Evolutionary conservation across 92 coral and sea anemone genomes (phyloP).

Genomic region (Parazoanthus swiftii): DNA sequence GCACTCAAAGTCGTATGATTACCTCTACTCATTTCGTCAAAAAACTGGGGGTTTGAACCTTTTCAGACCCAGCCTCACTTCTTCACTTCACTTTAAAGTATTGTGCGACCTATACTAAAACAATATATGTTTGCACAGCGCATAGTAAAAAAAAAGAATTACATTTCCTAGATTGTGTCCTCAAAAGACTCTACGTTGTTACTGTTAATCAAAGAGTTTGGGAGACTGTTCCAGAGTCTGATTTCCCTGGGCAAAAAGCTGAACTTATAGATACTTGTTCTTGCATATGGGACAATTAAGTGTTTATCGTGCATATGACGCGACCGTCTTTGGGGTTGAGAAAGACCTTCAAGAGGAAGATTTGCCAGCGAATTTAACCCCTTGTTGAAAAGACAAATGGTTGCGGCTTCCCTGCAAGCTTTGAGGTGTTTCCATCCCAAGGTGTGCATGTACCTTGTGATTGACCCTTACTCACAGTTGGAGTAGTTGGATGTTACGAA

Average conservation of each 20-base stretch:
- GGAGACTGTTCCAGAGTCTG: slow-evolving; percentile 18
- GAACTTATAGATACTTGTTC: slow-evolving; percentile 13
- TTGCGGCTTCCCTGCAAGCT: neutral
- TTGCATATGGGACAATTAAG: slow-evolving; percentile 2
- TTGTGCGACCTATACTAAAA: too few species aligned
- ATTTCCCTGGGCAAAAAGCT: slow-evolving; percentile 8
- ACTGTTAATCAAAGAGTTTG: neutral
- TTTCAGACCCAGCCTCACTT: too few species aligned
- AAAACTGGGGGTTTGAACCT: too few species aligned
- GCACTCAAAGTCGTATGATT: too few species aligned
- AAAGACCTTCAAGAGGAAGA: slow-evolving; percentile 24
- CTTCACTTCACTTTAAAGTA: too few species aligned
- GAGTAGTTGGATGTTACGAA: slow-evolving; percentile 3
- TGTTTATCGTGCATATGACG: slow-evolving; percentile 13
- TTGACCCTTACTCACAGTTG: neutral
- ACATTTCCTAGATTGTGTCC: neutral
- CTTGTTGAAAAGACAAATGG: neutral
- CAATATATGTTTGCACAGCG: neutral
- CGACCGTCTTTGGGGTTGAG: neutral
- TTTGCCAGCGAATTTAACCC: slow-evolving; percentile 10
- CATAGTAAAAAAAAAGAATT: neutral
- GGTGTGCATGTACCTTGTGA: neutral
- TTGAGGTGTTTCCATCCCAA: slow-evolving; percentile 2
- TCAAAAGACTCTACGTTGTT: neutral
- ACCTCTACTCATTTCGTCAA: too few species aligned